A percentile compares a stretch with the other conserved stretches of the same genome.
Conservation (phyloP, 2,113 vertebrate genomes). For the Carettochelys insculpta region DNA sequence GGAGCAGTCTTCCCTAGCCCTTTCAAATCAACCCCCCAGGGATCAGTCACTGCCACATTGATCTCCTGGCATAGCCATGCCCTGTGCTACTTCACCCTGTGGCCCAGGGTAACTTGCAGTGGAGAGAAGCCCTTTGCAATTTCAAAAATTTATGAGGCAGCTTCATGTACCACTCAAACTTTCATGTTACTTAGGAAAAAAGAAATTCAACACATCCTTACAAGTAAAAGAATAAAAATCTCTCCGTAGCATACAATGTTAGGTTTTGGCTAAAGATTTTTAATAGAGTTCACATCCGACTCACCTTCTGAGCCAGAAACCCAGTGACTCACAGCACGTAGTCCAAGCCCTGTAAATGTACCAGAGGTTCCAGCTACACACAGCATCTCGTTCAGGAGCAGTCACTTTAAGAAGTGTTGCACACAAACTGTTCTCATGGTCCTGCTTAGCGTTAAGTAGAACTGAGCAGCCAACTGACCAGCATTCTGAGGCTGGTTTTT, state of each 20-base stretch:
- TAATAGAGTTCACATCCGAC: fast-evolving
- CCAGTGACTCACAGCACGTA: fast-evolving
- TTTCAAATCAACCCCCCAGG: too few species aligned
- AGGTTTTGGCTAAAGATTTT: fast-evolving
- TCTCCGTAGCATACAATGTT: not conserved
- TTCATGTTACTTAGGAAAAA: not conserved
- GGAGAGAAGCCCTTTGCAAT: not conserved
- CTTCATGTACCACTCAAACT: not conserved
- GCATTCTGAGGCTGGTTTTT: too few species aligned
- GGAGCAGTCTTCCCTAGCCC: too few species aligned
- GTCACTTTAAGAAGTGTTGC: not conserved
- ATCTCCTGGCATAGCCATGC: too few species aligned
- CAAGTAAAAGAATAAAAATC: not conserved
- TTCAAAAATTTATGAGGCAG: not conserved
- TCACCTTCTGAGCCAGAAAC: fast-evolving
- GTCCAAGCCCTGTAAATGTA: not conserved
- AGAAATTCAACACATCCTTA: not conserved
- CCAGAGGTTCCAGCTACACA: fast-evolving
- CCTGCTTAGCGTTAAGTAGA: fast-evolving
- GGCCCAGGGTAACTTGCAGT: not conserved
- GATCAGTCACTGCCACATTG: too few species aligned
- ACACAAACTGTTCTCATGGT: fast-evolving
- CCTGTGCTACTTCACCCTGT: not conserved
- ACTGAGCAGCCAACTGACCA: not conserved
- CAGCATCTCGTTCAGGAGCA: fast-evolving